Evolutionary conservation across 2,797 vertebrate species (phyloP).

Genomic region (Spinibarbus caldwelli): DNA sequence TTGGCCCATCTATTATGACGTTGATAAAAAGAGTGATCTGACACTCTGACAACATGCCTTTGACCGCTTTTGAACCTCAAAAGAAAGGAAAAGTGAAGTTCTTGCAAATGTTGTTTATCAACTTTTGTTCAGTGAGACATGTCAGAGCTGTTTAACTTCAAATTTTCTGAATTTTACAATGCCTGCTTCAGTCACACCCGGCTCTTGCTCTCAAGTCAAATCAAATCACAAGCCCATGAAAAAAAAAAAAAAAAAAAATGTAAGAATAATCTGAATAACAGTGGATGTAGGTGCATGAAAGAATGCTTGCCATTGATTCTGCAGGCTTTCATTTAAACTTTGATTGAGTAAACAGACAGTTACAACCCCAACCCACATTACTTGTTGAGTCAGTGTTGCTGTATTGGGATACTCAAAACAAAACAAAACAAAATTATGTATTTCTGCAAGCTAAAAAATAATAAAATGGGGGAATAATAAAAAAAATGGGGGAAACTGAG

Average conservation of each 20-base stretch:
- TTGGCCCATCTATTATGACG: background rate
- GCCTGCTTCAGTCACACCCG: background rate
- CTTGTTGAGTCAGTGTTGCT: background rate
- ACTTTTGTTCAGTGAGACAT: background rate
- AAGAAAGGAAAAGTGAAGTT: background rate
- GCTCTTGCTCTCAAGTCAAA: constrained; percentile 8
- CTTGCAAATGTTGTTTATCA: background rate
- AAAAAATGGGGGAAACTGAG: no score
- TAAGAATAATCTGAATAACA: no score
- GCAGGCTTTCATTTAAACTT: constrained; percentile 23
- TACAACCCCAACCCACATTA: background rate
- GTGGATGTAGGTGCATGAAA: background rate
- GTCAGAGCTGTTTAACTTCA: background rate
- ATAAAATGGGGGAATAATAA: no score
- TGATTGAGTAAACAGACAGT: background rate
- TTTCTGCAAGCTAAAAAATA: no score
- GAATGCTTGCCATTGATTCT: constrained; percentile 1
- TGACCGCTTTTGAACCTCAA: background rate
- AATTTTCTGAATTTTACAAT: constrained; percentile 6
- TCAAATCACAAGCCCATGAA: background rate
- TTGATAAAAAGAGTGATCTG: background rate
- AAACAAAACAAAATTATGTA: background rate
- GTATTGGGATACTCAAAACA: background rate
- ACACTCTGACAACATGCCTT: background rate
- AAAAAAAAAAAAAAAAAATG: background rate